Percentiles rank a stretch among this genome's conserved stretches.
Conservation (phyloP, 2,797 vertebrate species). For the Rhinichthys osculus region DNA sequence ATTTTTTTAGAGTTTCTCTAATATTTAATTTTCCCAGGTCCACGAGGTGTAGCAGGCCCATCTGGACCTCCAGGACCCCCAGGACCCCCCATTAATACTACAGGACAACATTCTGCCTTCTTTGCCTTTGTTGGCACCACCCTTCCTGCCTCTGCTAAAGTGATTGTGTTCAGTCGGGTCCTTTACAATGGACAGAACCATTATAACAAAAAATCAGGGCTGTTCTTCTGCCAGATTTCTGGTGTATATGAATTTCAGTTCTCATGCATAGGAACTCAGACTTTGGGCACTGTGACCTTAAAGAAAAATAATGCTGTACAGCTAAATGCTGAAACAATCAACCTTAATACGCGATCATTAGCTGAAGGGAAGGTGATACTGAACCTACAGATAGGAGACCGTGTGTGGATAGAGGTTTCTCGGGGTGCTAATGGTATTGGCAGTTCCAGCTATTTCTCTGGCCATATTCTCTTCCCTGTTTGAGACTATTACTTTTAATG, state of each 20-base stretch:
- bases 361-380: slow-evolving; percentile 55
- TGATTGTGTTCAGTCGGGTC: slow-evolving; percentile 53
- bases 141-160: slow-evolving; percentile 22
- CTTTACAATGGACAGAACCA: slow-evolving; percentile 63
- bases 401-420: slow-evolving; percentile 51
- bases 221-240: slow-evolving; percentile 57
- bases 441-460: slow-evolving; percentile 27
- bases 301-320: slow-evolving; percentile 15
- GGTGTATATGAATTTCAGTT: slow-evolving; percentile 57
- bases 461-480: slow-evolving; percentile 38
- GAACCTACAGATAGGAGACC: slow-evolving; percentile 36
- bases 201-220: slow-evolving; percentile 47
- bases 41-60: slow-evolving; percentile 34
- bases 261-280: slow-evolving; percentile 10
- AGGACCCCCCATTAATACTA: slow-evolving; percentile 30
- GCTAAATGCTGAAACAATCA: background rate
- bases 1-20: slow-evolving; percentile 13
- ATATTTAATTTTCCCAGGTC: slow-evolving; percentile 55
- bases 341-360: background rate
- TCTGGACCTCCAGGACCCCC: slow-evolving; percentile 26
- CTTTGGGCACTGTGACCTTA: slow-evolving; percentile 28
- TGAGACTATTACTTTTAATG: slow-evolving; percentile 4
- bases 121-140: slow-evolving; percentile 26
- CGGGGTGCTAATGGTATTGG: background rate
- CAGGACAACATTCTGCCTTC: slow-evolving; percentile 58